Evolutionary conservation across 2,888 invertebrate genomes (phyloP).

Genomic region (Nezara viridula): DNA sequence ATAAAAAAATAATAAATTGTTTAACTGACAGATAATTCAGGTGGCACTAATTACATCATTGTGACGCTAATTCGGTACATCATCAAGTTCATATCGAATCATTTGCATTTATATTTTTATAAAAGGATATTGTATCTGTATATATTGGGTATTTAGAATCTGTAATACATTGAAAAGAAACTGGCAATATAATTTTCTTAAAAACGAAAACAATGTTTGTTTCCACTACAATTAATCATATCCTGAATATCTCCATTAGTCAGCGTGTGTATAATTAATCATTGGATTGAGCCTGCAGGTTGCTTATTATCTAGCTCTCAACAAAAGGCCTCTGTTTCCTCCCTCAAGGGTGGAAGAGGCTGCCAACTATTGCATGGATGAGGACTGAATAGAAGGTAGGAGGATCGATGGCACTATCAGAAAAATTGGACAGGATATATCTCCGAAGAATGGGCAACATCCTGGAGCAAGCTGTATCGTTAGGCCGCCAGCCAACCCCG

Average conservation of each 20-base stretch:
- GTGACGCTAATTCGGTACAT: too few relatives aligned
- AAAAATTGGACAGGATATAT: constrained; percentile 20
- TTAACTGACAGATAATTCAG: too few relatives aligned
- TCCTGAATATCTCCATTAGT: neutral
- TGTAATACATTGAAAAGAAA: too few relatives aligned
- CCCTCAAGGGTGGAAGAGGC: neutral
- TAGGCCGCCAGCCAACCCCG: constrained; percentile 1
- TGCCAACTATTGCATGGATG: neutral
- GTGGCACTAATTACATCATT: too few relatives aligned
- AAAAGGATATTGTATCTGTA: too few relatives aligned
- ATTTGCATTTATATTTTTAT: too few relatives aligned
- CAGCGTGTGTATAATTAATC: neutral
- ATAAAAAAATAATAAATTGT: too few relatives aligned
- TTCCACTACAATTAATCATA: neutral
- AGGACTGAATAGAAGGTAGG: neutral
- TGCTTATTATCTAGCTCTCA: neutral
- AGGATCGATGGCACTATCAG: constrained; percentile 25
- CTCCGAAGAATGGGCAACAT: constrained; percentile 27
- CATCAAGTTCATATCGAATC: too few relatives aligned
- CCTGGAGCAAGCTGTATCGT: constrained; percentile 34
- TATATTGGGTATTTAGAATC: too few relatives aligned
- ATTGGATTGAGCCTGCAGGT: neutral
- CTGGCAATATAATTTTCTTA: neutral
- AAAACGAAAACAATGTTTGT: neutral
- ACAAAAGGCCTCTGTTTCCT: neutral